These are phyloP conservation scores for Drosophila ercepeae DNA, from an alignment of 1,140 invertebrate species.

Conservation along the genomic window DNA sequence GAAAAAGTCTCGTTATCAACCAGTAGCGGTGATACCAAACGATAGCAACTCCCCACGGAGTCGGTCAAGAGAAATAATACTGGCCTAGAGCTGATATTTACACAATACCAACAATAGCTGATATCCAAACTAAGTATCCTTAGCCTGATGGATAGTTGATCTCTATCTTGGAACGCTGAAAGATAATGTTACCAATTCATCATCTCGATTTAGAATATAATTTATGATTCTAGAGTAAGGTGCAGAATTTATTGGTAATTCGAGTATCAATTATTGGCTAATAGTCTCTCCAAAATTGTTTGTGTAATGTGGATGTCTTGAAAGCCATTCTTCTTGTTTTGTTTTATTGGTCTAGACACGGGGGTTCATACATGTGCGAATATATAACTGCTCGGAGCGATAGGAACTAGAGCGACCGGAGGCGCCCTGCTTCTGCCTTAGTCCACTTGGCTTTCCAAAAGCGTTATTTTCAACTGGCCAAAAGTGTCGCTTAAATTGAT, in stretches of 20 bases:
- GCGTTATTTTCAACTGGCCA: constrained; percentile 68
- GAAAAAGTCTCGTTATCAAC: constrained; percentile 63
- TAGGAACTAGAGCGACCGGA: constrained; percentile 58
- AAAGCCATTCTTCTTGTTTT: constrained; percentile 15
- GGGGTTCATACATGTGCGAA: constrained; percentile 9
- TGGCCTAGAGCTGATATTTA: constrained; percentile 1
- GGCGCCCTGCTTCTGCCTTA: constrained; percentile 48
- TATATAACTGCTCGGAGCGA: constrained; percentile 24
- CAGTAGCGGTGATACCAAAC: constrained; percentile 41
- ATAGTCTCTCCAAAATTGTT: constrained; percentile 33
- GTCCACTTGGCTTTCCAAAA: constrained; percentile 64
- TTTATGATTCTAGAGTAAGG: constrained; percentile 44
- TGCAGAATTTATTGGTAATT: constrained; percentile 45
- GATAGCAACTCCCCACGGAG: constrained; percentile 6
- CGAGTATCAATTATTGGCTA: constrained; percentile 52
- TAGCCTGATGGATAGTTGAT: neutral
- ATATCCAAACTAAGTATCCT: neutral
- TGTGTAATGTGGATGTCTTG: constrained; percentile 20
- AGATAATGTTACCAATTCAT: neutral
- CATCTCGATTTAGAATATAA: constrained; percentile 9
- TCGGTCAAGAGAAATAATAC: neutral
- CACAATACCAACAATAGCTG: neutral
- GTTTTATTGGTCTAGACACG: constrained; percentile 42
- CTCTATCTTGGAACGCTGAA: neutral
- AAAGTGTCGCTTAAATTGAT: constrained; percentile 27